These are phyloP conservation scores for Pseudochirops cupreus DNA, from an alignment of 2,797 vertebrate genomes.

Conservation along the genomic window DNA sequence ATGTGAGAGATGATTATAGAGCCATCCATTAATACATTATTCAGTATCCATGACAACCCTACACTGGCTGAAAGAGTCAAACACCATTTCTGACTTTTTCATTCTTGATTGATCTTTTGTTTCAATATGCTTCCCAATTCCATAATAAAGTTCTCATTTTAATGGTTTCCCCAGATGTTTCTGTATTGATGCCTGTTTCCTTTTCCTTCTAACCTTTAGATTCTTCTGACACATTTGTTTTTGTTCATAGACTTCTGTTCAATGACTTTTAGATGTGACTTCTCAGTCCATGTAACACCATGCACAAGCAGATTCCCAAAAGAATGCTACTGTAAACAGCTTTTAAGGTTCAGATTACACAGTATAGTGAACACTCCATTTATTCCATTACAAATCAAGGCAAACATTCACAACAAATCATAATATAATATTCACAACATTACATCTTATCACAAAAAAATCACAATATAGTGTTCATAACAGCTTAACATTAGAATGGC, in stretches of 20 bases:
- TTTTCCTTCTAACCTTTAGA: constrained; percentile 11
- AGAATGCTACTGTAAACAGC: too few species aligned
- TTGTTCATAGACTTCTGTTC: not conserved
- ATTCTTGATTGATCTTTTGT: not conserved
- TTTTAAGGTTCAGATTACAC: too few species aligned
- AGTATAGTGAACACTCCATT: too few species aligned
- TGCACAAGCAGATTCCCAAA: too few species aligned
- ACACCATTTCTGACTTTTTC: not conserved
- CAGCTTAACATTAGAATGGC: too few species aligned
- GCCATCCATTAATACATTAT: not conserved
- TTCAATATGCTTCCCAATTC: not conserved
- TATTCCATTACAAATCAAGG: too few species aligned
- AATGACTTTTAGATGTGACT: not conserved
- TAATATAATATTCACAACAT: too few species aligned
- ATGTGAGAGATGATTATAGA: not conserved
- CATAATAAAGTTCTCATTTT: not conserved
- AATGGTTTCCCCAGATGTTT: not conserved
- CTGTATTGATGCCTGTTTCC: constrained; percentile 9
- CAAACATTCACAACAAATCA: too few species aligned
- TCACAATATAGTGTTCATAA: too few species aligned
- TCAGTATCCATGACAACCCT: not conserved
- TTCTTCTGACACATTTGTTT: not conserved
- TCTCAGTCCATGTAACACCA: not conserved
- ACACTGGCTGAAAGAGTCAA: not conserved
- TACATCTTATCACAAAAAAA: too few species aligned